phyloP scores from a whole-genome alignment of 2,797 vertebrate genomes.

The Liasis olivaceus region DNA sequence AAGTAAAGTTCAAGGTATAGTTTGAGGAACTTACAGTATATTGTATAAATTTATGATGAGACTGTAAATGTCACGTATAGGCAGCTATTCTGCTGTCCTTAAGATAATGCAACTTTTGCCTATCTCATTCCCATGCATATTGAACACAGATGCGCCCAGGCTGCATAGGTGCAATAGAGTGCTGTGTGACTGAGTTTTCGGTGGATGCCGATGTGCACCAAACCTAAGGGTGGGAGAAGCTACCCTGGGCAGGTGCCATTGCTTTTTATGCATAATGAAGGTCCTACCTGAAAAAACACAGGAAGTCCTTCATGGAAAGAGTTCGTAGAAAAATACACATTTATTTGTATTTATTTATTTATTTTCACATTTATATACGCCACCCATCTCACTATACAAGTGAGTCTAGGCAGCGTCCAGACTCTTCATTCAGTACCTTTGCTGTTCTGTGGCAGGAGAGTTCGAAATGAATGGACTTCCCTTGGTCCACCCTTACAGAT shows the following conservation, averaged over 20 bases:
- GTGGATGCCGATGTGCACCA: background rate
- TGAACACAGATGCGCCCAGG: background rate
- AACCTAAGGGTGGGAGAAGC: background rate
- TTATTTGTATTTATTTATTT: no score
- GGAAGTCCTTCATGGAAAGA: background rate
- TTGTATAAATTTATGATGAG: background rate
- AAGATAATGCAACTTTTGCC: background rate
- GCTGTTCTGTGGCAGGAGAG: no score
- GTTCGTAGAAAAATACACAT: background rate
- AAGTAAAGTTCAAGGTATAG: background rate
- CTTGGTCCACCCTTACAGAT: background rate
- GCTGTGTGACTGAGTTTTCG: background rate
- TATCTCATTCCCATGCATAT: background rate
- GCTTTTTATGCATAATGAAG: background rate
- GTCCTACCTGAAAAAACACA: background rate
- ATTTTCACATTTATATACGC: no score
- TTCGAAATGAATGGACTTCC: background rate
- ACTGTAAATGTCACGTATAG: background rate
- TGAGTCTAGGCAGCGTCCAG: background rate
- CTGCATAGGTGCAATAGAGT: background rate
- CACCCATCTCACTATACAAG: no score
- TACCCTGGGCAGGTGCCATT: background rate
- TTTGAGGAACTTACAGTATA: background rate
- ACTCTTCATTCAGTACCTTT: background rate
- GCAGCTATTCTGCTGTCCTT: background rate